Conservation (phyloP, 2,113 vertebrate genomes). For the Lepisosteus osseus region DNA sequence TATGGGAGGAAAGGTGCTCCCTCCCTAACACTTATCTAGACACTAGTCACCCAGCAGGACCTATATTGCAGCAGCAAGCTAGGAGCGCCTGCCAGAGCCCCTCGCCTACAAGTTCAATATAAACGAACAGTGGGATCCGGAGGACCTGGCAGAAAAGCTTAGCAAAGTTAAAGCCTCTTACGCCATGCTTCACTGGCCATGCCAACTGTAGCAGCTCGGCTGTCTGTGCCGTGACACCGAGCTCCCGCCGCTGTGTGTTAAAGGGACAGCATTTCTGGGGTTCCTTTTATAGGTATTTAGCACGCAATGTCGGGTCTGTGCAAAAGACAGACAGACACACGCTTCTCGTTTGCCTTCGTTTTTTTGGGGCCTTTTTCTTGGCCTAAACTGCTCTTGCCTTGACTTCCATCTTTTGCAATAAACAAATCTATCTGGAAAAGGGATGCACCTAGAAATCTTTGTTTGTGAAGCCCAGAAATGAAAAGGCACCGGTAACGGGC, state of each 20-base stretch:
- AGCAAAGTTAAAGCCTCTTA: constrained; percentile 98
- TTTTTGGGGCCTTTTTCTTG: too few species aligned
- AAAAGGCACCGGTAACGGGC: too few species aligned
- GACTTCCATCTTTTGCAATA: too few species aligned
- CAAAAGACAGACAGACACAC: neutral
- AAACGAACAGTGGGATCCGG: constrained; percentile 84
- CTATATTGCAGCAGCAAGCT: constrained; percentile 88
- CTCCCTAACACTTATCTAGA: constrained; percentile 81
- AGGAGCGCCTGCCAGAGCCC: constrained; percentile 84
- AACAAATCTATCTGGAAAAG: too few species aligned
- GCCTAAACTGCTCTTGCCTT: too few species aligned
- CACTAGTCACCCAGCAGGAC: constrained; percentile 89
- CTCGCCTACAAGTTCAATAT: constrained; percentile 93
- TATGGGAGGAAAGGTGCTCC: constrained; percentile 84
- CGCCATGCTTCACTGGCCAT: constrained; percentile 77
- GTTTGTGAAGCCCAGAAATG: too few species aligned
- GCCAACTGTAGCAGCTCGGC: constrained; percentile 74
- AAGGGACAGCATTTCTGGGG: constrained; percentile 37
- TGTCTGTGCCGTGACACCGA: constrained; percentile 50
- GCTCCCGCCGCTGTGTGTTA: constrained; percentile 44
- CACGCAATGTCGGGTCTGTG: neutral
- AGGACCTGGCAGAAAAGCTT: constrained; percentile 94
- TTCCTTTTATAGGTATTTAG: neutral
- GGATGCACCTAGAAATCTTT: too few species aligned
- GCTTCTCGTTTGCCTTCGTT: too few species aligned